These are phyloP conservation scores for Cataglyphis rosenhaueri DNA, from an alignment of 2,888 invertebrate genomes.

Conservation along the genomic window DNA sequence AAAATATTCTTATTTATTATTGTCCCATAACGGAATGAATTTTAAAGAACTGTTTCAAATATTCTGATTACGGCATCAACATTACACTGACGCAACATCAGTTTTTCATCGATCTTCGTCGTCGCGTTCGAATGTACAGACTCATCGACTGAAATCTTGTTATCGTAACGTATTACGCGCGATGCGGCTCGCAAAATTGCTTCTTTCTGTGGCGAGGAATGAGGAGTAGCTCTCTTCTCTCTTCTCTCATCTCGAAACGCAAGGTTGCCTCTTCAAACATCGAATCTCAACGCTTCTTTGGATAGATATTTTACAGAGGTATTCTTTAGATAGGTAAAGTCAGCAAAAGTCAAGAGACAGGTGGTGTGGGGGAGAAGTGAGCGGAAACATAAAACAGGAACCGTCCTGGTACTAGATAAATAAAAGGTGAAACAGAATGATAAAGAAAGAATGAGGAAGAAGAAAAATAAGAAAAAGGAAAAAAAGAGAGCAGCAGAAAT, in stretches of 20 bases:
- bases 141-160: slow-evolving; percentile 33
- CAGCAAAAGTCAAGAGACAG: slow-evolving; percentile 43
- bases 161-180: slow-evolving; percentile 44
- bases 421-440: neutral
- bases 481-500: neutral
- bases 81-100: slow-evolving; percentile 15
- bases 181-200: slow-evolving; percentile 44
- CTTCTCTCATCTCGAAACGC: slow-evolving; percentile 37
- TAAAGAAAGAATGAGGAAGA: neutral
- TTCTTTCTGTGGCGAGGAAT: slow-evolving; percentile 29
- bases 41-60: slow-evolving; percentile 12
- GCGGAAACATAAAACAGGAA: slow-evolving; percentile 38
- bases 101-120: slow-evolving; percentile 48
- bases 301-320: slow-evolving; percentile 67
- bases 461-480: neutral
- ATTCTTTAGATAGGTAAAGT: slow-evolving; percentile 64
- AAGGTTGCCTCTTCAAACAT: slow-evolving; percentile 56
- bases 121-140: slow-evolving; percentile 25
- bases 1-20: slow-evolving; percentile 18
- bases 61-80: neutral
- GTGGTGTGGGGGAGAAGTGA: slow-evolving; percentile 12
- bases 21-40: neutral
- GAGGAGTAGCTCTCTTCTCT: slow-evolving; percentile 7
- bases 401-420: slow-evolving; percentile 25
- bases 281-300: slow-evolving; percentile 57